phyloP scores from a whole-genome alignment of 2,113 vertebrate species.

The Todiramphus saurophagus region DNA sequence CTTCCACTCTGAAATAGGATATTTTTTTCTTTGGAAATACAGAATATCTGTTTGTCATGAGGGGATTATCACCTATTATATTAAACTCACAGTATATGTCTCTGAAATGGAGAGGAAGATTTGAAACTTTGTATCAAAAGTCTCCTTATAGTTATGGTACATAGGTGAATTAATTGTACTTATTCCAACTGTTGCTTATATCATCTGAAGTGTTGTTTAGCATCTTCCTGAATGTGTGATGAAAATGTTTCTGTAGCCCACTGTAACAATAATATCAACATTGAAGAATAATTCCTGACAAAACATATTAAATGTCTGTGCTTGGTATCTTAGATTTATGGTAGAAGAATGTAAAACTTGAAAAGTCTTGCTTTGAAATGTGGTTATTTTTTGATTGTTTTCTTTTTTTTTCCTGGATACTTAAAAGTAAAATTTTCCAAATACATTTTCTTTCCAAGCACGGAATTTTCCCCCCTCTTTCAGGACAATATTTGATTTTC shows the following conservation, averaged over 20 bases:
- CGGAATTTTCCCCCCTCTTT: not conserved
- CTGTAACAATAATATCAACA: not conserved
- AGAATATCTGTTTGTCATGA: not conserved
- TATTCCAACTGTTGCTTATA: not conserved
- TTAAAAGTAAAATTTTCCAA: conserved; percentile 26
- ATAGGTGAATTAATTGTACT: not conserved
- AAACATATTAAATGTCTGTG: not conserved
- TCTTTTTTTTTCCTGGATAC: not conserved
- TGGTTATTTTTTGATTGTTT: not conserved
- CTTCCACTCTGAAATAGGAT: not conserved
- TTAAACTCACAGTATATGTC: not conserved
- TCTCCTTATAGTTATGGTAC: not conserved
- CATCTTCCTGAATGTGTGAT: not conserved
- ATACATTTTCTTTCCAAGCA: not conserved
- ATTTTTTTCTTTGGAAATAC: not conserved
- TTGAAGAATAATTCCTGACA: not conserved
- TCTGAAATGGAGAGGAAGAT: not conserved
- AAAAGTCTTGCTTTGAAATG: not conserved
- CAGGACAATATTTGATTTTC: not conserved
- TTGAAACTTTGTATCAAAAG: not conserved
- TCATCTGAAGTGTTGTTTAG: not conserved
- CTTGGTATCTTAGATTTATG: not conserved
- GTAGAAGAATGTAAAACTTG: not conserved
- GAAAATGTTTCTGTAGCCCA: not conserved
- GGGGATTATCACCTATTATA: not conserved